Evolutionary conservation across 2,888 invertebrate species (phyloP).

Genomic region (Drosophila austrosaltans): DNA sequence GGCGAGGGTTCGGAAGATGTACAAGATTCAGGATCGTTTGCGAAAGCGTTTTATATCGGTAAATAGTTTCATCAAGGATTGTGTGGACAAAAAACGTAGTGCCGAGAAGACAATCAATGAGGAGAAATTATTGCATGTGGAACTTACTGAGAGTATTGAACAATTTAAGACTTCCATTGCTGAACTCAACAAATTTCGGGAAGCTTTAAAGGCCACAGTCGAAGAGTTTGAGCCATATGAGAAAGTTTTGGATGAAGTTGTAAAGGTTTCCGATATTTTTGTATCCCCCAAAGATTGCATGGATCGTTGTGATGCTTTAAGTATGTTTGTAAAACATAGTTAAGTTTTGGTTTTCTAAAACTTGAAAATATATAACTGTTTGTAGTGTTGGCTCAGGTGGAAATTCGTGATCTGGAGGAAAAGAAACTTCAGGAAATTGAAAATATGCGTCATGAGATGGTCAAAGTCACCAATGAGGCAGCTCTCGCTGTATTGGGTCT

Average conservation of each 20-base stretch:
- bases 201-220: constrained; percentile 75
- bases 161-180: constrained; percentile 65
- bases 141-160: constrained; percentile 70
- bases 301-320: constrained; percentile 82
- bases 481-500: constrained; percentile 80
- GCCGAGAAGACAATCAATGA: constrained; percentile 77
- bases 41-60: constrained; percentile 81
- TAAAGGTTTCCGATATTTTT: constrained; percentile 75
- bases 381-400: constrained; percentile 82
- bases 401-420: constrained; percentile 78
- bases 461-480: constrained; percentile 81
- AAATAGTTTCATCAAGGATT: constrained; percentile 82
- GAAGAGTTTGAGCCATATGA: constrained; percentile 82
- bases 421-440: constrained; percentile 80
- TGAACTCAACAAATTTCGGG: constrained; percentile 75
- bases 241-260: constrained; percentile 80
- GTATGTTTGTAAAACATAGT: constrained; percentile 69
- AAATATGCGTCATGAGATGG: constrained; percentile 80
- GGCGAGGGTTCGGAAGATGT: constrained; percentile 73
- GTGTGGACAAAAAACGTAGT: constrained; percentile 76
- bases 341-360: background rate
- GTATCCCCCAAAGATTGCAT: constrained; percentile 82
- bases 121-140: constrained; percentile 70
- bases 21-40: constrained; percentile 71
- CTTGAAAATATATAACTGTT: background rate